These are phyloP conservation scores for Watsonalla cultraria DNA, from an alignment of 2,888 invertebrate genomes.

Conservation along the genomic window DNA sequence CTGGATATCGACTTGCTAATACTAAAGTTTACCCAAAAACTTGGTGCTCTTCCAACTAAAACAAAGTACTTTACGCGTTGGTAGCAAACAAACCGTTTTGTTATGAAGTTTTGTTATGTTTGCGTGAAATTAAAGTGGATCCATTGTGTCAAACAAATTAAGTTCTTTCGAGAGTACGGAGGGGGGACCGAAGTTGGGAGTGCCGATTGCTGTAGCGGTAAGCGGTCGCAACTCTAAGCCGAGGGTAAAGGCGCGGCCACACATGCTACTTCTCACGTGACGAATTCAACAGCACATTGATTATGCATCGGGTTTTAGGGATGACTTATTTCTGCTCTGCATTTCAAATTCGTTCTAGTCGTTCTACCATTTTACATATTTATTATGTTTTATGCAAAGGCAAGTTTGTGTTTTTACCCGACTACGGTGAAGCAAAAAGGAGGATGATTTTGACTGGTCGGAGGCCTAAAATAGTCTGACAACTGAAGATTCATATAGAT, in stretches of 20 bases:
- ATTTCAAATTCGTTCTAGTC: too few relatives aligned
- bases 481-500: too few relatives aligned
- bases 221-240: conserved; percentile 42
- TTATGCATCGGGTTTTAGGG: not conserved
- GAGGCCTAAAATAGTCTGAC: too few relatives aligned
- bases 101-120: conserved; percentile 20
- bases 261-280: not conserved
- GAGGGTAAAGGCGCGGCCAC: conserved; percentile 9
- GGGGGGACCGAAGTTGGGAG: conserved; percentile 50
- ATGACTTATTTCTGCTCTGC: not conserved
- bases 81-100: conserved; percentile 10
- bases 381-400: too few relatives aligned
- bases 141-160: conserved; percentile 35
- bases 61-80: not conserved
- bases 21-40: not conserved
- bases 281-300: not conserved
- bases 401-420: too few relatives aligned
- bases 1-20: not conserved
- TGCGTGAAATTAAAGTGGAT: conserved; percentile 3
- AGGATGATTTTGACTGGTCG: too few relatives aligned
- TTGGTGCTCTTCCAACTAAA: not conserved
- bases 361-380: too few relatives aligned
- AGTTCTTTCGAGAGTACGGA: conserved; percentile 38
- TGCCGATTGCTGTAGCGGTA: conserved; percentile 60
- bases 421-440: too few relatives aligned